These are phyloP conservation scores for Sclerurus mexicanus DNA, from an alignment of 2,113 vertebrate species.

Conservation along the genomic window DNA sequence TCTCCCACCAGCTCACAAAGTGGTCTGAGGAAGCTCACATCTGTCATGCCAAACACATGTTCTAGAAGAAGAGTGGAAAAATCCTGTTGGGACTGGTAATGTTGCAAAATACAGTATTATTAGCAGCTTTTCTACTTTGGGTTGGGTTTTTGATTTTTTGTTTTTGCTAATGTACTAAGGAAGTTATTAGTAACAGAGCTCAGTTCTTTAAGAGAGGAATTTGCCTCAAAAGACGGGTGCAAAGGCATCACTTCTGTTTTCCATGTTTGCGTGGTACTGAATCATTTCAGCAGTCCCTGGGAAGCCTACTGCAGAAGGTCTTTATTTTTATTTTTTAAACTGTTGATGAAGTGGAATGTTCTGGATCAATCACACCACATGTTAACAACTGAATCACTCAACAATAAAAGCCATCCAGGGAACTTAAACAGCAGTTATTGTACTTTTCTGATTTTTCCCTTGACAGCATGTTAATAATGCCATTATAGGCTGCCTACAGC, in stretches of 20 bases:
- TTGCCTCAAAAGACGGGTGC: neutral
- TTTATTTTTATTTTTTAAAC: slow-evolving; percentile 44
- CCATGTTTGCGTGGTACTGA: slow-evolving; percentile 31
- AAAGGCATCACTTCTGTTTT: slow-evolving; percentile 14
- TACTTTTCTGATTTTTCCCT: neutral
- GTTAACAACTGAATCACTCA: slow-evolving; percentile 16
- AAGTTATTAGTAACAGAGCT: slow-evolving; percentile 10
- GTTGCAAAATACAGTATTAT: slow-evolving; percentile 29
- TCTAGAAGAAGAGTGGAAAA: slow-evolving; percentile 42
- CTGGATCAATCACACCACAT: slow-evolving; percentile 4
- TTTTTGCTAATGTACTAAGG: neutral
- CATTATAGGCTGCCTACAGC: neutral
- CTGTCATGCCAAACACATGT: slow-evolving; percentile 41
- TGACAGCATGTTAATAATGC: neutral
- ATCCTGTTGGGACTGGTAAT: slow-evolving; percentile 22
- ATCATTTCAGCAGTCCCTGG: slow-evolving; percentile 23
- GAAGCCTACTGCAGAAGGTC: slow-evolving; percentile 13
- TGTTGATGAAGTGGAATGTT: slow-evolving; percentile 25
- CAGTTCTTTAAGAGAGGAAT: neutral
- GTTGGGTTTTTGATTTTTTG: neutral
- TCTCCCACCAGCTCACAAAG: neutral
- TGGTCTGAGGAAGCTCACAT: neutral
- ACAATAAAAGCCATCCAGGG: slow-evolving; percentile 9
- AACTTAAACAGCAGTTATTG: neutral
- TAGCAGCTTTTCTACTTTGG: neutral